Base-by-base conservation (phyloP, 92 coral and sea anemone genomes). In the Anthopleura xanthogrammica region DNA sequence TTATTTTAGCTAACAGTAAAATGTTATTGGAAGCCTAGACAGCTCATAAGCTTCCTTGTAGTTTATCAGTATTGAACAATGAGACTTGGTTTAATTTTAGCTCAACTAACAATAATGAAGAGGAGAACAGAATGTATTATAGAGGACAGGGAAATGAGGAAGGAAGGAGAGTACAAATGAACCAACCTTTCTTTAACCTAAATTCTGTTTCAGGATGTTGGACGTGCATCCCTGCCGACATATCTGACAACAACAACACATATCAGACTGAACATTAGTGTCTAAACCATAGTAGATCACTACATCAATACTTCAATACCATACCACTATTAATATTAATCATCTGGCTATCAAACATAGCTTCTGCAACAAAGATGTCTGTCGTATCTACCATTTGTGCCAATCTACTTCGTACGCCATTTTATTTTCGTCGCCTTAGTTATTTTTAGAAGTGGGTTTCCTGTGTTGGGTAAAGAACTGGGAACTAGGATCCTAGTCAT, bases 271-370 rank as follows among this genome's bases (percentile, higher is more conserved):
- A 23, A 17, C 1, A n/a, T 77, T 36, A 12, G n/a, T 43, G 40
- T 52, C 17, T 52, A 65, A 80, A 11, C 24, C 70, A 52, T 0
- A 64, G 9, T 60, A 19, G 4, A 55, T 54, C 14, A 20, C 16
- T 70, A 52, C 64, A 16, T 78, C 7, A 9, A 78, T 20, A n/a
- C 58, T 40, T 10, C 9, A 19, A 43, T 22, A 68, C 29, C 85
- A 74, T 77, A 74, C 81, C 85, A 50, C 60, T 58, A 42, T 85
- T 68, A 24, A 80, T 87, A 50, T 82, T 78, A 52, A 82, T 81
- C 88, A 91, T 85, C 60, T 89, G 97, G 74, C 93, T 85, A 85
- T 91, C 94, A 81, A 90, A 77, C 97, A 93, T 93, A 77, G 94
- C 92, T 88, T 87, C 87, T 12, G 97, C 88, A 42, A 90, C 87